These are phyloP conservation scores for Sandelia bainsii DNA, from an alignment of 2,797 vertebrate species.

Conservation along the genomic window DNA sequence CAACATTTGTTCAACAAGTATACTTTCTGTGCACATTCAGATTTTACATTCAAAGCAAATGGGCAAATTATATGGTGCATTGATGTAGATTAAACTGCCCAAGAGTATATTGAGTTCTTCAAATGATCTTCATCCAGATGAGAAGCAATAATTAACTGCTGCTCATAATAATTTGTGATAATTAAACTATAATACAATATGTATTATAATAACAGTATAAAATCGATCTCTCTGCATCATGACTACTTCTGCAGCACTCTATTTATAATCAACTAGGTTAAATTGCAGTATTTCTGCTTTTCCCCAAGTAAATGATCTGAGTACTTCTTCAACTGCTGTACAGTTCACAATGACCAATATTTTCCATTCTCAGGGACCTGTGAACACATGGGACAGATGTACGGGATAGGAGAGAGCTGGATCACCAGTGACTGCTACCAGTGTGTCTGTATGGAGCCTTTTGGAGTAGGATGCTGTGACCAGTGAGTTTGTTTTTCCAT, in stretches of 20 bases:
- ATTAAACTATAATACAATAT: background rate
- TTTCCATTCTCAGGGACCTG: slow-evolving; percentile 73
- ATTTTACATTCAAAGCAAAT: background rate
- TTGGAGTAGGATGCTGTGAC: slow-evolving; percentile 87
- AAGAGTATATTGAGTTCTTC: background rate
- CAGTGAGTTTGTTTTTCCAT: slow-evolving; percentile 72
- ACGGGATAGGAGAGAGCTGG: slow-evolving; percentile 84
- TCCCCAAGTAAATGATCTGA: background rate
- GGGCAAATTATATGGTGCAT: background rate
- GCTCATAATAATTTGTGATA: background rate
- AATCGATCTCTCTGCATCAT: no score
- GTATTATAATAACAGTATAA: background rate
- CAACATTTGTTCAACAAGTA: background rate
- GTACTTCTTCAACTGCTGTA: background rate
- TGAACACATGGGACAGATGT: slow-evolving; percentile 79
- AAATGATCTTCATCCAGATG: background rate
- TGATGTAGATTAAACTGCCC: background rate
- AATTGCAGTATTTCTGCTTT: background rate
- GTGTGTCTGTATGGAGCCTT: slow-evolving; percentile 86
- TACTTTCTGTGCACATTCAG: background rate
- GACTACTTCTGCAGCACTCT: no score
- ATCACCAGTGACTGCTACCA: slow-evolving; percentile 81
- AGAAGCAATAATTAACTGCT: background rate
- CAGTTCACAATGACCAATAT: background rate
- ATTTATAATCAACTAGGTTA: background rate